Percentiles rank a stretch among this genome's conserved stretches.
Evolutionary conservation across 2,888 invertebrate genomes (phyloP).

Genomic region (Diadegma fenestrale): DNA sequence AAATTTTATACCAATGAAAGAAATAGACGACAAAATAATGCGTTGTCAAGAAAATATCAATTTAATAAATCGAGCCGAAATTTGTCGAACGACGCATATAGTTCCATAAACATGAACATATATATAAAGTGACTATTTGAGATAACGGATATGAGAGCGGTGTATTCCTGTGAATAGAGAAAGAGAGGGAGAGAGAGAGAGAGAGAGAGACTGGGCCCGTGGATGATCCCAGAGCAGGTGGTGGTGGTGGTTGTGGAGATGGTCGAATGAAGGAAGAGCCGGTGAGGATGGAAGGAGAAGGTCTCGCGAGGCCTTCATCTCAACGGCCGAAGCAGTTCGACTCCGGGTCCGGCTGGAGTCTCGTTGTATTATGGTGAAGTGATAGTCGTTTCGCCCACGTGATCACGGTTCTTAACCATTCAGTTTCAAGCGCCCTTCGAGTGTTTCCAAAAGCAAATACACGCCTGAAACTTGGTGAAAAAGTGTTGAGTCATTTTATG

Average conservation of each 20-base stretch:
- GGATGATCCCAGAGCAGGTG: constrained; percentile 67
- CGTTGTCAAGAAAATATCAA: constrained; percentile 13
- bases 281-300: constrained; percentile 62
- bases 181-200: neutral
- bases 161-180: constrained; percentile 31
- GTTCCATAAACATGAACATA: neutral
- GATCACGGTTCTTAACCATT: constrained; percentile 6
- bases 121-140: constrained; percentile 27
- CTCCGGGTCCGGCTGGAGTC: constrained; percentile 75
- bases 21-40: neutral
- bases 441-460: neutral
- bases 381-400: constrained; percentile 44
- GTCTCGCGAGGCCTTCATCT: constrained; percentile 76
- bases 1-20: neutral
- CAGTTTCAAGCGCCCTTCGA: neutral
- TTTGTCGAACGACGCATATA: neutral
- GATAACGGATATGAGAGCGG: constrained; percentile 30
- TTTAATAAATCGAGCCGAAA: neutral
- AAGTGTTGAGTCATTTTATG: neutral
- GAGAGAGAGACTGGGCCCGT: constrained; percentile 48
- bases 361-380: constrained; percentile 72
- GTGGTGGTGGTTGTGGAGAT: constrained; percentile 65
- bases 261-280: constrained; percentile 67
- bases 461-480: constrained; percentile 1
- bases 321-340: constrained; percentile 74